Conservation (phyloP, 2,113 vertebrate species). For the Aldabrachelys gigantea region DNA sequence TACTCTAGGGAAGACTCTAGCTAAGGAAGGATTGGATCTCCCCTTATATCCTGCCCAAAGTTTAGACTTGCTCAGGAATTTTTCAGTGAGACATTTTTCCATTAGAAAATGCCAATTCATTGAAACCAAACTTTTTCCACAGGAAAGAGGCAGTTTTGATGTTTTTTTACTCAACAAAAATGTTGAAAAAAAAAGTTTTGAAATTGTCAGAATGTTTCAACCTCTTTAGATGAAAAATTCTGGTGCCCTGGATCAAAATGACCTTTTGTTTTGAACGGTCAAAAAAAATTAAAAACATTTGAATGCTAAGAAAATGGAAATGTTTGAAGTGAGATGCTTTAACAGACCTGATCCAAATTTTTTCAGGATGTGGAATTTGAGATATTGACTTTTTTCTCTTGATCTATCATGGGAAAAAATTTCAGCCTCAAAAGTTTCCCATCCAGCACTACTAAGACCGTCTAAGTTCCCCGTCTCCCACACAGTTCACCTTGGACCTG, state of each 20-base stretch:
- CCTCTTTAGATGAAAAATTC: background rate
- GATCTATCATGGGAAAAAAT: background rate
- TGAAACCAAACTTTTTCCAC: background rate
- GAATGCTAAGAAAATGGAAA: background rate
- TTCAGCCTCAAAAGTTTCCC: background rate
- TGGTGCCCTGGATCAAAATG: background rate
- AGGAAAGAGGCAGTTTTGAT: background rate
- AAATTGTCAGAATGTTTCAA: background rate
- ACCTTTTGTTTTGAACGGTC: background rate
- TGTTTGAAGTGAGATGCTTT: background rate
- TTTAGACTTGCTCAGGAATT: background rate
- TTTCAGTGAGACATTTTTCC: background rate
- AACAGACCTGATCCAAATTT: background rate
- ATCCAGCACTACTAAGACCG: background rate
- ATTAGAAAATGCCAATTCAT: too few relatives aligned
- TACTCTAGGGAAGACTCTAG: too few relatives aligned
- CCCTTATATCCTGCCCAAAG: background rate
- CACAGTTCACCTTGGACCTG: rapidly evolving
- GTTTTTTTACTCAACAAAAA: background rate
- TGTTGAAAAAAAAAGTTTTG: background rate
- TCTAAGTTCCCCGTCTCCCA: background rate
- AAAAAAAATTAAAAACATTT: background rate
- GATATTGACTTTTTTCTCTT: background rate
- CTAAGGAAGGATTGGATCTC: background rate
- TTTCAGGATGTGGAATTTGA: background rate